Evolutionary conservation across 2,888 invertebrate species (phyloP).

Genomic region (Phyto melanocephala): DNA sequence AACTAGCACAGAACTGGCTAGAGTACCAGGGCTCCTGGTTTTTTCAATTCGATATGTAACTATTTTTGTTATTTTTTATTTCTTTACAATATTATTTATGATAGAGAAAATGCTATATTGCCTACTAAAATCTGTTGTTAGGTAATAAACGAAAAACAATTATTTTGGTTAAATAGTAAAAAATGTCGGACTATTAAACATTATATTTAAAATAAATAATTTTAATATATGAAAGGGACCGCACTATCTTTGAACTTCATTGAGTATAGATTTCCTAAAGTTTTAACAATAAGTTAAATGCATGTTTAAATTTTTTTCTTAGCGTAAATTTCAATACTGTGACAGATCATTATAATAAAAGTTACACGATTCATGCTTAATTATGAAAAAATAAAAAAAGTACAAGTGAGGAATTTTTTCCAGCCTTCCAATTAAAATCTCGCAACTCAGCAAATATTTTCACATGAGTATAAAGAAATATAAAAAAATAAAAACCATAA

Average conservation of each 20-base stretch:
- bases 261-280: neutral
- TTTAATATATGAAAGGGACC: too few species aligned
- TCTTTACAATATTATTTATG: too few species aligned
- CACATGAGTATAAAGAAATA: conserved; percentile 14
- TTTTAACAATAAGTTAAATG: neutral
- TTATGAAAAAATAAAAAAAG: neutral
- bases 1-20: too few species aligned
- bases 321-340: neutral
- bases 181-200: too few species aligned
- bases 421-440: conserved; percentile 64
- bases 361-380: neutral
- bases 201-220: too few species aligned
- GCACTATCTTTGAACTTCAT: neutral
- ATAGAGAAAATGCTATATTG: too few species aligned
- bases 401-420: neutral
- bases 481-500: neutral
- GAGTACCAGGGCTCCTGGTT: too few species aligned
- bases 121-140: too few species aligned
- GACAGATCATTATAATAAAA: conserved; percentile 17
- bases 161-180: too few species aligned
- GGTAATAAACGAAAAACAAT: too few species aligned
- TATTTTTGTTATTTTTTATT: too few species aligned
- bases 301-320: neutral
- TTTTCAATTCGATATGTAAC: too few species aligned
- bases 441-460: conserved; percentile 59